phyloP scores from a whole-genome alignment of 37 sponge, comb jelly and placozoan species.

The Lycopodina hypogea region DNA sequence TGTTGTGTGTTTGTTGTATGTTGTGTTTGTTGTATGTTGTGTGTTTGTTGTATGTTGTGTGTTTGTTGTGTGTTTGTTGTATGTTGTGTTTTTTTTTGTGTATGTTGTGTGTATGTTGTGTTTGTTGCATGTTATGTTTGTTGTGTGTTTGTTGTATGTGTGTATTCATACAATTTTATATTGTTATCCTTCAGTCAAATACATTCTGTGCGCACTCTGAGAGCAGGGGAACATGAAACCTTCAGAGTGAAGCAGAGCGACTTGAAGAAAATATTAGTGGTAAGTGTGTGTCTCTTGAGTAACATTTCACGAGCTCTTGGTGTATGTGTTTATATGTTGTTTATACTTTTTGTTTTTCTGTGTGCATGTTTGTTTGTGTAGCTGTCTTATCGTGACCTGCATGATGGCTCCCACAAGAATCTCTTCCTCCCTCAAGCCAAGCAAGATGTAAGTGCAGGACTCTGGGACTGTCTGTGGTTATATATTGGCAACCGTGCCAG shows the following conservation, averaged over 20 bases:
- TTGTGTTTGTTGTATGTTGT: no score
- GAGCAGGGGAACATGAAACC: constrained; percentile 69
- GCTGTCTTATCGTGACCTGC: constrained; percentile 35
- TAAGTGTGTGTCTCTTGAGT: constrained; percentile 2
- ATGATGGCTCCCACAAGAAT: constrained; percentile 1
- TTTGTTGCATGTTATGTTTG: background rate
- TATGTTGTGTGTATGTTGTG: no score
- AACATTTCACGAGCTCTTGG: background rate
- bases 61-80: no score
- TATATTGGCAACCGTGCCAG: no score
- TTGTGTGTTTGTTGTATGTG: background rate
- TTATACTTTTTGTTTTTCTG: background rate
- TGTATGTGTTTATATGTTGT: background rate
- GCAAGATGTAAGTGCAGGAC: background rate
- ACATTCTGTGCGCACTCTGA: constrained; percentile 56
- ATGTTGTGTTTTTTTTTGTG: no score
- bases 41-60: no score
- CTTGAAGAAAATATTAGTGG: constrained; percentile 48
- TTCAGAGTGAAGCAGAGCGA: constrained; percentile 64
- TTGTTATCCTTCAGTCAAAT: constrained; percentile 42
- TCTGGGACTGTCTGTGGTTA: no score
- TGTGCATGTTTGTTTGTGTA: background rate
- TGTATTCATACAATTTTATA: background rate
- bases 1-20: no score
- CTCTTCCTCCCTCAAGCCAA: constrained; percentile 1